A percentile compares a stretch with the other conserved stretches of the same genome.
Evolutionary conservation across 2,797 vertebrate species (phyloP).

Genomic region (Argyrosomus regius): DNA sequence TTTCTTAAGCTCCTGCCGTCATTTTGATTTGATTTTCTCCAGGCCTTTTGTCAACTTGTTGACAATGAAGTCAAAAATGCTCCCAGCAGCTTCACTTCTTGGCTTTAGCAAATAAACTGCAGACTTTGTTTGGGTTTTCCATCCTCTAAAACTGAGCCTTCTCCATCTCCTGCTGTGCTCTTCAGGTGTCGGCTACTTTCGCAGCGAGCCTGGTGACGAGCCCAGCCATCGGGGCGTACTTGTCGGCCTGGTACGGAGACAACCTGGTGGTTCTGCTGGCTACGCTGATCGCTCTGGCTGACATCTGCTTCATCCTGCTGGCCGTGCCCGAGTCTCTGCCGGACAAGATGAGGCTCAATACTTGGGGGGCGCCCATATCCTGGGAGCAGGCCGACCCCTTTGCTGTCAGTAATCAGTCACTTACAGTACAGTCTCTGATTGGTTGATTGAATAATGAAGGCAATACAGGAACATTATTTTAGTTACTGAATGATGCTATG

Average conservation of each 20-base stretch:
- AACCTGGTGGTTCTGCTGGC: conserved; percentile 92
- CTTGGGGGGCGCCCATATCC: conserved; percentile 92
- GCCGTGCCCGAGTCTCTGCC: conserved; percentile 94
- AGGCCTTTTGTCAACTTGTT: no score
- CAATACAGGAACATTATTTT: conserved; percentile 18
- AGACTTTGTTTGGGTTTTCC: not conserved
- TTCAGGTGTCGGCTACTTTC: conserved; percentile 94
- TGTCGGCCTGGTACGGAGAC: conserved; percentile 92
- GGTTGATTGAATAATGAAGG: not conserved
- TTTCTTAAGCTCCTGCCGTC: no score
- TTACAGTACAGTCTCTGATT: not conserved
- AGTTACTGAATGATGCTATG: conserved; percentile 7
- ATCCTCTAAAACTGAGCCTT: not conserved
- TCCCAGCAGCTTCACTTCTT: not conserved
- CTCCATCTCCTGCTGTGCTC: not conserved
- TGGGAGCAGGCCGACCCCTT: conserved; percentile 97
- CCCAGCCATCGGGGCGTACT: conserved; percentile 94
- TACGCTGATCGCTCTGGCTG: conserved; percentile 89
- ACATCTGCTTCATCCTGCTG: conserved; percentile 94
- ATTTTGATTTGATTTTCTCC: no score
- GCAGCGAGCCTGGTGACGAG: conserved; percentile 95
- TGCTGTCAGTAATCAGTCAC: conserved; percentile 82
- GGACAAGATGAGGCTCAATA: conserved; percentile 92
- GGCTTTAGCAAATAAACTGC: not conserved
- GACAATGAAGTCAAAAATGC: not conserved